phyloP scores from a whole-genome alignment of 2,113 vertebrate species.

The Ascaphus truei region DNA sequence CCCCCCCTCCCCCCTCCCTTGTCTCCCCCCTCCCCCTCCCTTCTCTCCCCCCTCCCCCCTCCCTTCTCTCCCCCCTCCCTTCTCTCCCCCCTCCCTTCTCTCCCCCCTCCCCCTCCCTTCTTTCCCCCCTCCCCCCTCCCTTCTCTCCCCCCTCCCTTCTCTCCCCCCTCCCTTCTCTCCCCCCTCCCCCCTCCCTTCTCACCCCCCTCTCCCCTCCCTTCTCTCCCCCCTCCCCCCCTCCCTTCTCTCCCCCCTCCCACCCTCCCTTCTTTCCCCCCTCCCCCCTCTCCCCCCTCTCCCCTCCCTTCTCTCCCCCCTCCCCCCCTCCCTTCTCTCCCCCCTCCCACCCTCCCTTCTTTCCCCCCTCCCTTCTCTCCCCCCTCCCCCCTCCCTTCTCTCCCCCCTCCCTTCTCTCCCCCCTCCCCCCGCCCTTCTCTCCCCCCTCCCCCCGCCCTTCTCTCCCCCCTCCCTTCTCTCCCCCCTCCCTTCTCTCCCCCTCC shows the following conservation, averaged over 20 bases:
- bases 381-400: no score
- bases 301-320: background rate
- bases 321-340: no score
- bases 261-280: conserved; percentile 8
- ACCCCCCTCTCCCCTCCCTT: conserved; percentile 9
- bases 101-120: background rate
- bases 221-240: conserved; percentile 30
- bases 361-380: background rate
- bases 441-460: no score
- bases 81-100: background rate
- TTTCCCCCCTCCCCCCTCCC: no score
- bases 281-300: background rate
- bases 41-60: no score
- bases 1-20: no score
- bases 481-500: background rate
- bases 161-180: conserved; percentile 1
- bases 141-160: conserved; percentile 25
- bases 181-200: conserved; percentile 31
- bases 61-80: background rate
- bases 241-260: conserved; percentile 8
- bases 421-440: no score
- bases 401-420: no score
- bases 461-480: no score
- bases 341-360: no score
- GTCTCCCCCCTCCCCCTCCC: no score